Evolutionary conservation across 2,888 invertebrate genomes (phyloP), one percentile per base, ranked within the genome.

Genomic region (Mystacides longicornis): DNA sequence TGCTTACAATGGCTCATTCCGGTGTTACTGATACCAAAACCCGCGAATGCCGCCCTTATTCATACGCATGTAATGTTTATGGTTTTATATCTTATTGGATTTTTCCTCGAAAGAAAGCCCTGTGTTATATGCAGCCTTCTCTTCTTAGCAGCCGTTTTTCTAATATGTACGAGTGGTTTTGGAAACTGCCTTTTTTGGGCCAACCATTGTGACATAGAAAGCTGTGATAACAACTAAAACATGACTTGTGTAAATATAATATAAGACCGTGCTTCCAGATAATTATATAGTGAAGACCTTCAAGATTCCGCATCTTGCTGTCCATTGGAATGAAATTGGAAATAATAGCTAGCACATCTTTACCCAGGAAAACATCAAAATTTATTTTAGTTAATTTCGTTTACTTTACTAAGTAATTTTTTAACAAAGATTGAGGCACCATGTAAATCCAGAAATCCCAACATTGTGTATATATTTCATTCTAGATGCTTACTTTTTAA

Each of bases 1-100:
- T 96, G 95, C 79, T 83, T 96, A 67, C 95, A 96, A 82, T 95
- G 94, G 89, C 80, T 99, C 67, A 90, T 98, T 66, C 97, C 97
- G 56, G 95, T 98, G 65, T 80, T 98, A 62, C 81, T 98, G 63
- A 95, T 98, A 72, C 97, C 98, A 64, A 98, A 97, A 74, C 97
- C 98, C 55, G 85, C 95, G 62, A 97, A 98, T 77, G 96, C 97
- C 66, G 93, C 94, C 33, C 79, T 97, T 58, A 83, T 97, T 65
- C 92, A 96, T 71, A 96, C 96, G 54, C 94, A 96, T 73, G 93
- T 95, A 59, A 92, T 97, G 89, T 97, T 98, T 72, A 93, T 98
- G 83, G 89, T 93, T 62, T 80, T 98, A 52, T 98, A 98, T 74
- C 75, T 98, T 64, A 88, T 96, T 64, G 94, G 97, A 65, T 98